These are phyloP conservation scores for Drusus annulatus DNA, from an alignment of 1,140 invertebrate species.

Conservation along the genomic window DNA sequence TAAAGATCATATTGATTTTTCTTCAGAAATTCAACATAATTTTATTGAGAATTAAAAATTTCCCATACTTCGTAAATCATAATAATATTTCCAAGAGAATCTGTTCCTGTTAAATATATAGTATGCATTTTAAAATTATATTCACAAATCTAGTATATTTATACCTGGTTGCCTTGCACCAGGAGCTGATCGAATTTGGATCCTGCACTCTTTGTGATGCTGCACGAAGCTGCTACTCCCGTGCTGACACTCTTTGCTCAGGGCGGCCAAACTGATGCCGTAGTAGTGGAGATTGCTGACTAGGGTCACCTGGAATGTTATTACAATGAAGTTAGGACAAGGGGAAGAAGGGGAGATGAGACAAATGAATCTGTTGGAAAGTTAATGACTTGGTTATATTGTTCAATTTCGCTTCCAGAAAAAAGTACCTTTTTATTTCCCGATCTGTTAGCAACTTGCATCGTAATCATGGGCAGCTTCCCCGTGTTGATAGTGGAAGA, in stretches of 20 bases:
- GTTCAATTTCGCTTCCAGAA: no score
- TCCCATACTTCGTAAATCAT: no score
- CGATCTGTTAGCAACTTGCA: conserved; percentile 83
- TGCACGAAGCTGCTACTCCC: conserved; percentile 89
- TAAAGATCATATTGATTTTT: no score
- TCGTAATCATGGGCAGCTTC: conserved; percentile 85
- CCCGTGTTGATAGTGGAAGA: conserved; percentile 77
- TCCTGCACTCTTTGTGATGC: conserved; percentile 81
- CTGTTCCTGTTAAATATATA: no score
- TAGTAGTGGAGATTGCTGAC: conserved; percentile 90
- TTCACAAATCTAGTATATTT: neutral
- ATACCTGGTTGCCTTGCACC: conserved; percentile 93
- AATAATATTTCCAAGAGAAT: no score
- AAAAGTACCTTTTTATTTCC: conserved; percentile 88
- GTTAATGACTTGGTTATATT: no score
- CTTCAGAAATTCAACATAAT: no score
- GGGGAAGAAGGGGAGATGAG: no score
- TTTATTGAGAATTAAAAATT: no score
- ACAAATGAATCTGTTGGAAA: no score
- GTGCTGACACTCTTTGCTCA: conserved; percentile 87
- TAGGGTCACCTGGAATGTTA: conserved; percentile 80
- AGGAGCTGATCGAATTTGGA: conserved; percentile 85
- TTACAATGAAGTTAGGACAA: no score
- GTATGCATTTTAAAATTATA: no score
- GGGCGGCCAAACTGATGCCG: conserved; percentile 84